phyloP scores from a whole-genome alignment of 2,888 invertebrate genomes.

The Morinoia aosen region DNA sequence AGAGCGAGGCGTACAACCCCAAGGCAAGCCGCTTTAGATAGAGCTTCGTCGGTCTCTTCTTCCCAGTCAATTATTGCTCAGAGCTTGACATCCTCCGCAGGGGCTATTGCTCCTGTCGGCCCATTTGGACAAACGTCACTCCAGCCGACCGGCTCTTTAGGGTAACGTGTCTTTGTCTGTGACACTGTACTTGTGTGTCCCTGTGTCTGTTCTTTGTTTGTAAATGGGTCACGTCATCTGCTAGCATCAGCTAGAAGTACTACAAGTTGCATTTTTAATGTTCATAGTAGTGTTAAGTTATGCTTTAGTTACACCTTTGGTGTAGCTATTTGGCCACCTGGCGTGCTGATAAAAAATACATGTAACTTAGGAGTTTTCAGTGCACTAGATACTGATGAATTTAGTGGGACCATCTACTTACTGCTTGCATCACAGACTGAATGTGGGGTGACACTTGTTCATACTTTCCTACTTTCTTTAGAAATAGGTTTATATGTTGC shows the following conservation, averaged over 20 bases:
- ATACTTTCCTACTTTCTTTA: background rate
- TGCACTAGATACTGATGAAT: background rate
- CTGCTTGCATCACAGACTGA: background rate
- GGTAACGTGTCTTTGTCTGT: background rate
- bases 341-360: background rate
- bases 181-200: slow-evolving; percentile 33
- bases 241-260: background rate
- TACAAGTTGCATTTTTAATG: background rate
- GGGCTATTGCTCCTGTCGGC: slow-evolving; percentile 45
- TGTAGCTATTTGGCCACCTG: background rate
- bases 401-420: background rate
- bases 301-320: background rate
- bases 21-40: slow-evolving; percentile 51
- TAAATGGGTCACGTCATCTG: background rate
- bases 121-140: slow-evolving; percentile 43
- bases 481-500: background rate
- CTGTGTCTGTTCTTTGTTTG: background rate
- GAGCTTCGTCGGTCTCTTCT: slow-evolving; percentile 41
- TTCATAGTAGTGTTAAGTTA: background rate
- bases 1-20: slow-evolving; percentile 44
- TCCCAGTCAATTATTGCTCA: slow-evolving; percentile 42
- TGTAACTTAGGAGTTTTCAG: background rate
- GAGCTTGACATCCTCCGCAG: slow-evolving; percentile 37
- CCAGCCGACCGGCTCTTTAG: slow-evolving; percentile 34
- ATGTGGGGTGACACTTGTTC: background rate